Evolutionary conservation across 2,797 vertebrate species (phyloP), one percentile per base, ranked within the genome.

Genomic region (Crenuchus spilurus): DNA sequence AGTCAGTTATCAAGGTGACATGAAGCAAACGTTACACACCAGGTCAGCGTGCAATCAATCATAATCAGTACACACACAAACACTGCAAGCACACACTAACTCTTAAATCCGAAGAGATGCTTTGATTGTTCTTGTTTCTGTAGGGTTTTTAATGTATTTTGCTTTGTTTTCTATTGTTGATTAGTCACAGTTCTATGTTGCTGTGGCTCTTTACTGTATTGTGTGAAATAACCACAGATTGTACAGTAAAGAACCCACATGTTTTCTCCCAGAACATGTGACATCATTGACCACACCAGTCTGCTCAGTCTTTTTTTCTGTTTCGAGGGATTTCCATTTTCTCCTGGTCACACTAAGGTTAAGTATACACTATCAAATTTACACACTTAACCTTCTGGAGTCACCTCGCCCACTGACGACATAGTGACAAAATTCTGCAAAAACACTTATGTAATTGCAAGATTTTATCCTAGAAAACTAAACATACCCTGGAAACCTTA

Each of bases 1-100:
- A 20, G 30, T 35, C 54, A 33, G 54, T 57, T 57, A 70, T 54
- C 51, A 70, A 70, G 51, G 37, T 54, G 67, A 70, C 67, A 22
- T 57, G 37, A 70, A 52, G 18, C 37, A 60, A 30, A 58, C 39
- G 7, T 14, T 28, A 20, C 16, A 37, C 55, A 37, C 35, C 20
- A 60, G 33, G 31, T 39, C 57, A 60, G n/a, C 33, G 13, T 60
- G 26, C 22, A 52, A 28, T 52, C 24, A 11, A 54, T 54, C 49
- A 52, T 4, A 9, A 28, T 14, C 14, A 4, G 9, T 18, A 26
- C 22, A 14, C 22, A 28, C 49, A 52, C 24, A 54, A 4, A 1
- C 26, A 30, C n/a, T n/a, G n/a, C 24, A 30, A 16, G 13, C 13
- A 16, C 10, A 7, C 22, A 10, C 48, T 51, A 22, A 24, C 24